Percentiles rank a stretch among this genome's conserved stretches.
Conservation (phyloP, 2,888 invertebrate genomes). For the Teinopalpus imperialis region DNA sequence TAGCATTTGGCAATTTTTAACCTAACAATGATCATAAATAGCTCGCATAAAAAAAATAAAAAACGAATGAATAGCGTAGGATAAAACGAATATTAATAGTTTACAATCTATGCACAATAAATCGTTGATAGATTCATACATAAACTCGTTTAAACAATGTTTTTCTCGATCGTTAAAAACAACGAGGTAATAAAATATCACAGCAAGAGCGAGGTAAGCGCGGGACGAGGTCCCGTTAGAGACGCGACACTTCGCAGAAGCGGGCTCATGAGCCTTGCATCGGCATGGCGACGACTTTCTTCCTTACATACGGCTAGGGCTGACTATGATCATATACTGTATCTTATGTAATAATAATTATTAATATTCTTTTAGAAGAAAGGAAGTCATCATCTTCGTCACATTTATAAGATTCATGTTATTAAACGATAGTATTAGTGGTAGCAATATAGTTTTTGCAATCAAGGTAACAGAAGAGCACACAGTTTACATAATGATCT, state of each 20-base stretch:
- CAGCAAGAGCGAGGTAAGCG: conserved; percentile 28
- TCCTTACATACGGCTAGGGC: conserved; percentile 18
- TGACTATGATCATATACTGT: neutral
- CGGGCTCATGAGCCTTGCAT: conserved; percentile 25
- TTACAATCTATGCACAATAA: conserved; percentile 18
- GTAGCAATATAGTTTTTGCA: no score
- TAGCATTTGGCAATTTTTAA: neutral
- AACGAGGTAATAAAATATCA: conserved; percentile 46
- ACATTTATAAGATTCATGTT: no score
- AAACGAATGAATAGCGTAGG: conserved; percentile 9
- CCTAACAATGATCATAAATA: neutral
- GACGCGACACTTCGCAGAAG: conserved; percentile 49
- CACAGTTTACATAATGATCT: no score
- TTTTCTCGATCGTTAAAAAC: conserved; percentile 45
- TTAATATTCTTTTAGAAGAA: no score
- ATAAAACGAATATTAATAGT: conserved; percentile 20
- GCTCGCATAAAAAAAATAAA: conserved; percentile 1
- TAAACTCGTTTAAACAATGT: conserved; percentile 29
- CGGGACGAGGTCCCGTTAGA: conserved; percentile 37
- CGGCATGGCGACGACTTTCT: conserved; percentile 27
- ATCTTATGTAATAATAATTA: neutral
- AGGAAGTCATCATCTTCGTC: no score
- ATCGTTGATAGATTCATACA: conserved; percentile 20
- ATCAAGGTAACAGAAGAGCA: no score
- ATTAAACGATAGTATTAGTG: no score